Percentiles rank a stretch among this genome's conserved stretches.
Evolutionary conservation across 2,113 vertebrate genomes (phyloP).

Genomic region (Elephantulus edwardii): DNA sequence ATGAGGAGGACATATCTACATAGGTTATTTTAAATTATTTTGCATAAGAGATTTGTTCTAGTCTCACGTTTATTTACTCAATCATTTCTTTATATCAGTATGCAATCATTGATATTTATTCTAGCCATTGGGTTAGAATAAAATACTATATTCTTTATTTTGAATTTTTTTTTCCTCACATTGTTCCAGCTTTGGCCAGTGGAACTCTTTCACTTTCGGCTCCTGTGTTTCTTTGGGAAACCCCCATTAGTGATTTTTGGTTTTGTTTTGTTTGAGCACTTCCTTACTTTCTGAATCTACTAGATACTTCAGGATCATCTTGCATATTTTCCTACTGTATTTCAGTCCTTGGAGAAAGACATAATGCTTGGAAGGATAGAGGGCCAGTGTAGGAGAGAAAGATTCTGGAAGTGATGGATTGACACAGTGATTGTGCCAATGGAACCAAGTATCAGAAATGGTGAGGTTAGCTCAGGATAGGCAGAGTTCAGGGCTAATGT

Average conservation of each 20-base stretch:
- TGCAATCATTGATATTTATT: neutral
- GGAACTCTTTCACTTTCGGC: neutral
- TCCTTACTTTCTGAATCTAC: neutral
- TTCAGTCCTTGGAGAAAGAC: too few species aligned
- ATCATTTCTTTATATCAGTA: neutral
- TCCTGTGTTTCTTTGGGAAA: neutral
- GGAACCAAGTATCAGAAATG: too few species aligned
- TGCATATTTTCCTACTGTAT: too few species aligned
- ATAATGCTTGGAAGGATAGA: too few species aligned
- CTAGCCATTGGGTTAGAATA: conserved; percentile 10
- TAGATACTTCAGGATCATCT: neutral
- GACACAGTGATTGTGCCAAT: too few species aligned
- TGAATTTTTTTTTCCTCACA: neutral
- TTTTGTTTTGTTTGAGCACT: neutral
- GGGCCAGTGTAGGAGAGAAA: too few species aligned
- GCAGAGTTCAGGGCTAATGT: too few species aligned
- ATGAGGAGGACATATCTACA: neutral
- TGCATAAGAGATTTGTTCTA: neutral
- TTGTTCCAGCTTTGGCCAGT: neutral
- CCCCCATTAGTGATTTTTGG: neutral
- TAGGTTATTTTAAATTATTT: neutral
- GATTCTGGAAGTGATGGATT: too few species aligned
- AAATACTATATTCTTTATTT: neutral
- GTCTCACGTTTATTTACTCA: neutral
- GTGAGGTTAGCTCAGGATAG: too few species aligned